These are phyloP conservation scores for Anisognathus igniventris DNA, from an alignment of 2,797 vertebrate species.

Conservation along the genomic window DNA sequence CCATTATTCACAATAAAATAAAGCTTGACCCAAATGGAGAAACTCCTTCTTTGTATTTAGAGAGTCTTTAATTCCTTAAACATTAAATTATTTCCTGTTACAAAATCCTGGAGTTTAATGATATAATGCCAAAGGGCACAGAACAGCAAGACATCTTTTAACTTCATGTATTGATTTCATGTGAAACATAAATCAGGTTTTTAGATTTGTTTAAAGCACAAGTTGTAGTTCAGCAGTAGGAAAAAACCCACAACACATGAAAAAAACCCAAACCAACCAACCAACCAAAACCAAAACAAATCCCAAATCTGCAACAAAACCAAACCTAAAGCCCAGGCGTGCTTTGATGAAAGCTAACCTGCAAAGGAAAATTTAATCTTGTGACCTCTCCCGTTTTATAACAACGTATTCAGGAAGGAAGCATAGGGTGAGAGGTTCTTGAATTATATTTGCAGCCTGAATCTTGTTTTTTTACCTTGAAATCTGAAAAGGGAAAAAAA, in stretches of 20 bases:
- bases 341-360: background rate
- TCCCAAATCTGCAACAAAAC: accelerated
- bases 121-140: background rate
- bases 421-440: background rate
- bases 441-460: background rate
- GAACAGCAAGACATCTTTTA: background rate
- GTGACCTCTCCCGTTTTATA: background rate
- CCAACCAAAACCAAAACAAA: background rate
- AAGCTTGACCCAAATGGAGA: background rate
- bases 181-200: background rate
- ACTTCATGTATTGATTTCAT: background rate
- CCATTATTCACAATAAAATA: background rate
- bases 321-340: accelerated
- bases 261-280: background rate
- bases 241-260: accelerated
- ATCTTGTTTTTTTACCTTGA: background rate
- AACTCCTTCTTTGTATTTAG: background rate
- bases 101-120: background rate
- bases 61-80: background rate
- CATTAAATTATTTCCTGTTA: background rate
- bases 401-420: background rate
- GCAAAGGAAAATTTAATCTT: background rate
- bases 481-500: background rate
- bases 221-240: background rate
- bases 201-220: background rate